Base-by-base conservation (phyloP, 2,888 invertebrate species). In the Coleophora flavipennella region DNA sequence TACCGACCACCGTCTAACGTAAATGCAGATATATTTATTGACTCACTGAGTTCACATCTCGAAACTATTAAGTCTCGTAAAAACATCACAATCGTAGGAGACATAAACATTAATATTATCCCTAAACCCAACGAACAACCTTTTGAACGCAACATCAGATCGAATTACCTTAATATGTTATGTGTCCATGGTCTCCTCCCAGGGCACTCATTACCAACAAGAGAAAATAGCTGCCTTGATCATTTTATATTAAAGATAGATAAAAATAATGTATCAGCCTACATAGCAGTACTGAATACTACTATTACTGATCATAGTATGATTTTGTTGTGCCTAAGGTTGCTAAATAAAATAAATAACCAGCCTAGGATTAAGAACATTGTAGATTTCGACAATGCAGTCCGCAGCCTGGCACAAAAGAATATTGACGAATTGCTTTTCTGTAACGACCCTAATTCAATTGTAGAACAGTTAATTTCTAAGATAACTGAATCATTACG, bases 1-100 rank as follows among this genome's bases (percentile, higher is more conserved):
- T 50, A 50, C 33, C 36, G 49, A 8, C 46, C 46, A 8, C 45
- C 45, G 9, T 48, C 48, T 20, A 36, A 33, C 31, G 35, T 37
- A 3, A 46, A 48, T 13, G 27, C 36, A 8, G 35, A 32, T 8
- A 36, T 20, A 2, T 48, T 44, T 36, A 41, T 43, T 20, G 35
- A 35, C 11, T 41, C 36, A 7, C 31, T 41, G 2, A 14, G 29
- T 11, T 13, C 13, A 13, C 39, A 41, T 8, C 26, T 43, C 6
- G 32, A 12, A 25, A 39, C 12, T n/a, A 14, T 35, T 9, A n/a
- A n/a, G 10, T 9, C 10, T 9, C 29, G 4, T 10, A 39, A 35
- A 12, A 35, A 28, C 13, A 28, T 29, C 7, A 11, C 10, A 29
- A 29, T 29, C 4, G 11, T 3, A 9, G 29, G 29, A 1, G 29